Percentiles rank a stretch among this genome's conserved stretches.
Evolutionary conservation across 2,113 vertebrate species (phyloP).

Genomic region (Lipophrys pholis): DNA sequence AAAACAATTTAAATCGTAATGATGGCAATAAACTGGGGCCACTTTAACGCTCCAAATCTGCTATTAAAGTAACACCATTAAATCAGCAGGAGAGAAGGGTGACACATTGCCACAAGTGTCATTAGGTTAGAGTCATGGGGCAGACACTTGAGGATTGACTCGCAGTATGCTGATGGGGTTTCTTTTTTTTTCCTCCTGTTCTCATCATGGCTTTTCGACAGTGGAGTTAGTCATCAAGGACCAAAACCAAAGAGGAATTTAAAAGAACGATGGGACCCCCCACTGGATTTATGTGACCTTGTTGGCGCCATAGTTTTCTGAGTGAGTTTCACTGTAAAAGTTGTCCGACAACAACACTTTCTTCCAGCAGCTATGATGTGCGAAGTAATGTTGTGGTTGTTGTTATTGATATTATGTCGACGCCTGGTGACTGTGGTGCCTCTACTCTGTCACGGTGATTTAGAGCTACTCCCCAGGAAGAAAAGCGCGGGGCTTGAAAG

Average conservation of each 20-base stretch:
- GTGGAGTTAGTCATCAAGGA: slow-evolving; percentile 13
- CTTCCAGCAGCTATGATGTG: slow-evolving; percentile 27
- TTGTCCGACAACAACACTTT: slow-evolving; percentile 10
- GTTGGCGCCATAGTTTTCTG: background rate
- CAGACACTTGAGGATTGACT: slow-evolving; percentile 18
- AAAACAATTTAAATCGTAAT: slow-evolving; percentile 24
- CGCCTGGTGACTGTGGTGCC: slow-evolving; percentile 14
- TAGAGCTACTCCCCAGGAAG: slow-evolving; percentile 12
- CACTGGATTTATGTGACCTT: slow-evolving; percentile 33
- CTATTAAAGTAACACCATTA: slow-evolving; percentile 26
- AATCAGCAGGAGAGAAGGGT: background rate
- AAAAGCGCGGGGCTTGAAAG: background rate
- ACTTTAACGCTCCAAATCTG: slow-evolving; percentile 26
- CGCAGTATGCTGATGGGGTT: background rate
- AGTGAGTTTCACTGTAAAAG: slow-evolving; percentile 5
- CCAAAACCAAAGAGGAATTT: slow-evolving; percentile 7
- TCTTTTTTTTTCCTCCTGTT: background rate
- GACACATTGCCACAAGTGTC: slow-evolving; percentile 1
- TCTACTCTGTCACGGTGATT: slow-evolving; percentile 20
- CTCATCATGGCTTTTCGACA: slow-evolving; percentile 16
- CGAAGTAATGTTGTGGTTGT: slow-evolving; percentile 3
- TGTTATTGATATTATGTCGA: slow-evolving; percentile 29
- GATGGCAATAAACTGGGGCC: background rate
- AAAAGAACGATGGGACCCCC: slow-evolving; percentile 9
- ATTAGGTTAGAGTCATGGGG: slow-evolving; percentile 6